Evolutionary conservation across 2,797 vertebrate genomes (phyloP).

Genomic region (Centroberyx gerrardi): DNA sequence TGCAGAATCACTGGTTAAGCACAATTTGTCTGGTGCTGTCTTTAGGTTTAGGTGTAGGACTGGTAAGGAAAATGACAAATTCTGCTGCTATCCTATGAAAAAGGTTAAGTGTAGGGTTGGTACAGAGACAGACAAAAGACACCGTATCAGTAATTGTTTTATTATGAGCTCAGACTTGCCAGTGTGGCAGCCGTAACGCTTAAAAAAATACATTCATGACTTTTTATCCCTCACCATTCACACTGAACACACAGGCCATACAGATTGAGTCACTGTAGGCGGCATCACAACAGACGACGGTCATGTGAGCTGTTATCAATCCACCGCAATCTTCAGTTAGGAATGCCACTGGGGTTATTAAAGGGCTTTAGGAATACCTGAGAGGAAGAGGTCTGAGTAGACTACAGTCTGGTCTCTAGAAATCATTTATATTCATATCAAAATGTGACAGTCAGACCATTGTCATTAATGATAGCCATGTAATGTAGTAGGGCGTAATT

Average conservation of each 20-base stretch:
- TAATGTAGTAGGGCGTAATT: neutral
- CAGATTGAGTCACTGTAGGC: constrained; percentile 12
- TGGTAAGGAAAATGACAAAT: no score
- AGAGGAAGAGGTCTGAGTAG: constrained; percentile 35
- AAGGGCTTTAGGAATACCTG: constrained; percentile 57
- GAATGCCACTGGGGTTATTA: constrained; percentile 30
- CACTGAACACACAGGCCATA: neutral
- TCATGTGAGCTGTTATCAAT: constrained; percentile 26
- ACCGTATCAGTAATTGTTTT: constrained; percentile 49
- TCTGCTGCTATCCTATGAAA: no score
- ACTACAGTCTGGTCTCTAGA: constrained; percentile 32
- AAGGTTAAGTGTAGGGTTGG: neutral
- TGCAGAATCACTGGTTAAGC: no score
- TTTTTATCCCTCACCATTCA: constrained; percentile 39
- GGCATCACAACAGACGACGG: constrained; percentile 29
- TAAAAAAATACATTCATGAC: constrained; percentile 66
- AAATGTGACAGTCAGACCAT: neutral
- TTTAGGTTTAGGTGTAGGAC: no score
- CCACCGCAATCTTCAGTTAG: constrained; percentile 18
- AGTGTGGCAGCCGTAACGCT: constrained; percentile 34
- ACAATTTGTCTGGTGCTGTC: no score
- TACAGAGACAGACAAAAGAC: neutral
- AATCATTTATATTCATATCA: neutral
- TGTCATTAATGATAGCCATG: constrained; percentile 1
- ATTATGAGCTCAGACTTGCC: constrained; percentile 62